Base-by-base conservation (phyloP, 2,113 vertebrate genomes). In the Gobius niger region DNA sequence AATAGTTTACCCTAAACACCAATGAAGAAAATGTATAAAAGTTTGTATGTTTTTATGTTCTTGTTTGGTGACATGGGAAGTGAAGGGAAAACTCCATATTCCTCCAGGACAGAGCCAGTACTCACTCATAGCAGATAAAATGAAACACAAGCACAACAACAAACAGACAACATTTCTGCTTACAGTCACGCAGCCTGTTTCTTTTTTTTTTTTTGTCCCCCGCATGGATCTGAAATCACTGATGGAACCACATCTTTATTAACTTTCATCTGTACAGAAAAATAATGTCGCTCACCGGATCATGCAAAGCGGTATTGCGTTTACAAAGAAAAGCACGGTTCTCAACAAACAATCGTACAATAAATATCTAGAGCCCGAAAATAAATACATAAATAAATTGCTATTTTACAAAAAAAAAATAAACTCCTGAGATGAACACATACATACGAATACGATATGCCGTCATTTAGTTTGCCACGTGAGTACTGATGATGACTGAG, bases 221-320 rank as follows among this genome's bases (percentile, higher is more conserved):
- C 24, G 24, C 24, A 34, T 34, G 24, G 24, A 34, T 34, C 24
- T 34, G 24, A 67, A 80, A 70, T 83, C 85, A 87, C 88, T 80
- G 87, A 88, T 88, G 82, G 84, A 81, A 84, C 80, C 86, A 93
- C 92, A 91, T 86, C 76, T 93, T 91, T 91, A 91, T 91, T 93
- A 77, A 89, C 85, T 92, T 89, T 90, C 76, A 89, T 86, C 84
- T 92, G 82, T 91, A 92, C 90, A 93, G 90, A 82, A 82, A 77
- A 56, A 68, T 47, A 85, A 82, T 83, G 78, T 71, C 78, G 80
- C 68, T 91, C 88, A 93, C 91, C 77, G 82, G 75, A 68, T 93
- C 93, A 94, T 94, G 93, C 93, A 91, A 92, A 93, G 92, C 91
- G 82, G 80, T 87, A 91, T 84, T 88, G 87, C 72, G 73, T 90